Evolutionary conservation across 53 echinoderm and acorn worm genomes (phyloP).

Genomic region (Luidia sarsii): DNA sequence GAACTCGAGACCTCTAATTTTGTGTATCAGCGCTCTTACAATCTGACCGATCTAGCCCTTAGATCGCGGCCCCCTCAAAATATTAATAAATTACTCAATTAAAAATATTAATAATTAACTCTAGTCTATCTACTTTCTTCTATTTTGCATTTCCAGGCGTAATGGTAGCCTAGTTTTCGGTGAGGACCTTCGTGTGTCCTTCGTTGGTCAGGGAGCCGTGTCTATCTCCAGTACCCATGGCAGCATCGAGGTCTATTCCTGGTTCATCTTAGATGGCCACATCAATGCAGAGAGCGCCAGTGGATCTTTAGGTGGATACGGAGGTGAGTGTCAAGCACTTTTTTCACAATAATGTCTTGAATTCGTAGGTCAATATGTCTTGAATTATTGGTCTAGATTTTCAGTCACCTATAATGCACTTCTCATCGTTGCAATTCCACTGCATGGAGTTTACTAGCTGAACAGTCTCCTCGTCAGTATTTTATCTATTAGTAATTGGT

Average conservation of each 20-base stretch:
- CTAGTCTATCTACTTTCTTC: no score
- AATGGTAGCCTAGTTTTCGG: constrained; percentile 27
- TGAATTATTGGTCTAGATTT: neutral
- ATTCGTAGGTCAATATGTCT: neutral
- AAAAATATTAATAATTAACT: no score
- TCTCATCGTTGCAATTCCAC: neutral
- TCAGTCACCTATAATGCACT: no score
- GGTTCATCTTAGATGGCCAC: constrained; percentile 25
- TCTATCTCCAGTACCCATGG: constrained; percentile 7
- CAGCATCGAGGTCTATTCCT: neutral
- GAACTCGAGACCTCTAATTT: no score
- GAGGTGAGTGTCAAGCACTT: neutral
- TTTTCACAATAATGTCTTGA: no score
- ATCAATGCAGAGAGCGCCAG: neutral
- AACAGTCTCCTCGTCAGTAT: no score
- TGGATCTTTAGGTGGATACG: constrained; percentile 16
- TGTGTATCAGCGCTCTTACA: no score
- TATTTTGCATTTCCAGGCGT: neutral
- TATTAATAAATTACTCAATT: no score
- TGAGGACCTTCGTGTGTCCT: neutral
- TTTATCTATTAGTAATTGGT: no score
- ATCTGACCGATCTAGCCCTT: no score
- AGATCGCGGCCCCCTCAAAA: no score
- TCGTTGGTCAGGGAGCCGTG: constrained; percentile 12
- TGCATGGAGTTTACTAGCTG: neutral